A percentile compares a stretch with the other conserved stretches of the same genome.
Conservation (phyloP, 2,113 vertebrate genomes). For the Odontophorus gujanensis region DNA sequence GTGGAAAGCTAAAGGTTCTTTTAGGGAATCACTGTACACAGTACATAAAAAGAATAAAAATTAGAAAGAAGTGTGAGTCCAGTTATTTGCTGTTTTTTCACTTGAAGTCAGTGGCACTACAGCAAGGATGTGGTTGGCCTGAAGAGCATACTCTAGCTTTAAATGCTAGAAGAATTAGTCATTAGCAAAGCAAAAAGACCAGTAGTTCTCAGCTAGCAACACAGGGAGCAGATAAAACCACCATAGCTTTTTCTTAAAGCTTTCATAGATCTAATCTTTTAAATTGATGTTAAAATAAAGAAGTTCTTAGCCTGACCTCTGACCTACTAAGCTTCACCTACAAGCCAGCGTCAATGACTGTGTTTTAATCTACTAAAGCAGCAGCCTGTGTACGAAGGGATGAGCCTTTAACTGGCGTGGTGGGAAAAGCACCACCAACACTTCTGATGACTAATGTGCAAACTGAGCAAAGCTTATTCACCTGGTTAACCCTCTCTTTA, state of each 20-base stretch:
- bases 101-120: neutral
- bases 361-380: conserved; percentile 12
- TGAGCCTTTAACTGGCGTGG: neutral
- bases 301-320: conserved; percentile 19
- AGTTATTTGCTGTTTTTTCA: neutral
- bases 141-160: neutral
- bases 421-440: neutral
- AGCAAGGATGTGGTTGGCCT: neutral
- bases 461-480: neutral
- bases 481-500: too few species aligned
- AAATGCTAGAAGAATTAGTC: neutral
- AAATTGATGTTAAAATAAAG: neutral
- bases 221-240: neutral
- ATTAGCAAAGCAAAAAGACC: neutral
- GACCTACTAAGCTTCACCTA: neutral
- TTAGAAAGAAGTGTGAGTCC: neutral
- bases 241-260: rapidly evolving
- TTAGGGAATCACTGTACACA: neutral
- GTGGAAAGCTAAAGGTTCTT: neutral
- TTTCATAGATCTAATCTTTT: neutral
- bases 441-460: neutral
- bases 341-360: conserved; percentile 26
- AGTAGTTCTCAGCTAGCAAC: neutral
- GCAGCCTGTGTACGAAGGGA: neutral
- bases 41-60: neutral